Base-by-base conservation (phyloP, 1,140 invertebrate genomes). In the Paralvinella palmiformis region DNA sequence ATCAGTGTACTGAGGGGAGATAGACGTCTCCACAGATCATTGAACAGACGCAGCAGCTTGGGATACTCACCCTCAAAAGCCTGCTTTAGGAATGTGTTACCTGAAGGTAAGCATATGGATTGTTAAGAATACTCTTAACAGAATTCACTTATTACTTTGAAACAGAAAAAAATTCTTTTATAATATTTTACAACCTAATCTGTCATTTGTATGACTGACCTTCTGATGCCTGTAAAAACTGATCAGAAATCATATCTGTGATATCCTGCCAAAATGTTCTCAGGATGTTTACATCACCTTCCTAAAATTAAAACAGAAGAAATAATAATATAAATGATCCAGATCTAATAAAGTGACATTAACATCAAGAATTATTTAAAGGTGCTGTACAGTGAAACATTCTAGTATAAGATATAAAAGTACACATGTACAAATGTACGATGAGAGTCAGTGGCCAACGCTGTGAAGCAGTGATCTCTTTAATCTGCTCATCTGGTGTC, bases 1-100 rank as follows among this genome's bases (percentile, higher is more conserved):
- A n/a, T n/a, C n/a, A n/a, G n/a, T n/a, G n/a, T n/a, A n/a, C 71
- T 74, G 66, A 80, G 75, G 64, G 79, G 78, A 59, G 85, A 82
- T 15, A 88, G 75, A 36, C 84, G 76, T 69, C 84, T 85, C 79
- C 86, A 86, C 7, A 88, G 73, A 62, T 88, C 87, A 57, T 85
- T 80, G 76, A 85, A 87, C 29, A 88, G 75, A 48, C 85, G 86
- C 13, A 95, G 80, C 58, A 94, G 82, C 76, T 90, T 92, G 20
- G 92, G 91, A 80, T 89, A 94, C 78, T 94, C 91, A 53, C 88
- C 88, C 82, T 94, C 91, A 59, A 94, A 83, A 37, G 89, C 88
- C 81, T 93, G 90, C 72, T 89, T 90, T n/a, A 92, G 84, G 70
- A 88, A 87, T 48, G 85, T 82, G 0, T 88, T 87, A 55, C 77